Base-by-base conservation (phyloP, 2,888 invertebrate species). In the Drosophila pseudotakahashii region DNA sequence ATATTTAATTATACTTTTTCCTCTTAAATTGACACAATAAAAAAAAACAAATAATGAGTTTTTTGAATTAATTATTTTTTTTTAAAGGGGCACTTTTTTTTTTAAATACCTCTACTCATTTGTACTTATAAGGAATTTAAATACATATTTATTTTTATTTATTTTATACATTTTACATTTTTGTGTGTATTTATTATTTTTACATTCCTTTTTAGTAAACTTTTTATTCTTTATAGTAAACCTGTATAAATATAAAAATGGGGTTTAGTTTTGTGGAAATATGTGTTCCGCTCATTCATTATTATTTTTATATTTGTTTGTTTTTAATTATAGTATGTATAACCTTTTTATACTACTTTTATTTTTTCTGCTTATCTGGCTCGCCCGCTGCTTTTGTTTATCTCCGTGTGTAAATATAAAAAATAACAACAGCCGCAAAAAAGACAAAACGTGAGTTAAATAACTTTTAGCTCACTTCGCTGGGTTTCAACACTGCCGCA, bases 401-500 rank as follows among this genome's bases (percentile, higher is more conserved):
- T 70, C 42, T 59, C 39, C 41, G 68, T 37, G 54, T 48, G 61
- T 63, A 73, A 66, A 59, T 64, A 63, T 30, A 61, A 61, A 59
- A 51, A 68, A 37, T 4, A 48, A 47, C 34, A 53, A 47, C 26
- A 11, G 39, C 19, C 52, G 47, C 53, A 32, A 58, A 39, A 41
- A 45, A 69, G 42, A 51, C 37, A 34, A 72, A 88, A 79, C 78
- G 88, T 88, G 80, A 86, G 75, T 71, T 78, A 75, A 76, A 75
- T 78, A 82, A 88, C 61, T 70, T 71, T 75, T 79, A 59, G 78
- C 73, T 70, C 51, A 52, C 54, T 62, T 54, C 45, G 32, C 19
- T 61, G 19, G 64, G 62, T 47, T 42, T 32, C 51, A 34, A 51
- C 57, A 41, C 47, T 63, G 42, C 39, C 53, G 63, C 45, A 74